Evolutionary conservation across 2,888 invertebrate species (phyloP), one percentile per base, ranked within the genome.

Genomic region (Hirtodrosophila histrioides): DNA sequence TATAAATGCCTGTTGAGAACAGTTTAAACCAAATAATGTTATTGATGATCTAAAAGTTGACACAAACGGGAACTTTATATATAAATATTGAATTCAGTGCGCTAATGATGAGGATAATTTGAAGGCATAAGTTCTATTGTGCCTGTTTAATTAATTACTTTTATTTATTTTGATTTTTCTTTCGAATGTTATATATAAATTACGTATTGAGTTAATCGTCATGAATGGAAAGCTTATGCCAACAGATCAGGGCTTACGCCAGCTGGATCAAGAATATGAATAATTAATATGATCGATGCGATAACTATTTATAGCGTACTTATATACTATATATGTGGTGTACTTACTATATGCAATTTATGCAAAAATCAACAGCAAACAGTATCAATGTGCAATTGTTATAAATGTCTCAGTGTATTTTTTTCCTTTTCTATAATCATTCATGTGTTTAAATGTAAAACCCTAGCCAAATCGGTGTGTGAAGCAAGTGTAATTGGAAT

Each of bases 321-420:
- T 44, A 69, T 55, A 62, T 57, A 63, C 43, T 36, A 61, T 53
- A 68, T 27, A 27, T 5, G 27, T 27, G 6, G 6, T 49, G 10
- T 55, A 66, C 37, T 62, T 53, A 68, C 49, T 54, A 72, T 73
- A 73, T 70, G 69, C 69, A 73, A 56, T 61, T 61, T 51, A 46
- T 60, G 50, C 69, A 68, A 68, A 68, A 17, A 17, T 17, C 75
- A 65, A 57, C 65, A 75, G 66, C 55, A 74, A 74, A 62, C 61
- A 62, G 35, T 70, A 74, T 74, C 75, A 53, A 62, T 74, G 69
- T 75, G 71, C 71, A 71, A 74, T 70, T 75, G 74, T 75, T 74
- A 69, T 48, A 43, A 56, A 67, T 75, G 55, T 75, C 66, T 74
- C 56, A 51, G 71, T 75, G 74, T 66, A 43, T 70, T 45, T 41